Conservation (phyloP, 2,113 vertebrate species). For the Ciconia boyciana region DNA sequence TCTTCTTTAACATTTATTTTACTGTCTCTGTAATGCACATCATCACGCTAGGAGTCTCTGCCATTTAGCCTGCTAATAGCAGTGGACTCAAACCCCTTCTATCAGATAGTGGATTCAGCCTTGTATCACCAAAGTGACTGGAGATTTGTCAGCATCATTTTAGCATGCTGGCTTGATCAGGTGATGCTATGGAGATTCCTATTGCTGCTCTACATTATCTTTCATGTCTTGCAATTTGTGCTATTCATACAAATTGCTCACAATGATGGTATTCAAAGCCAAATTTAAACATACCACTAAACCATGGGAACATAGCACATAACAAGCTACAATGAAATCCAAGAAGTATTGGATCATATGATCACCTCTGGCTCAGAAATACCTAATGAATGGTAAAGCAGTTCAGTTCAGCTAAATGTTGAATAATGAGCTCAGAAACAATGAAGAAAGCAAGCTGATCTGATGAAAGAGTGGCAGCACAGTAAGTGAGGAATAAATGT, state of each 20-base stretch:
- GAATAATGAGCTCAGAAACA: conserved; percentile 62
- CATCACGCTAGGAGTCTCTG: neutral
- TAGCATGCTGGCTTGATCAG: neutral
- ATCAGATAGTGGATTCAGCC: neutral
- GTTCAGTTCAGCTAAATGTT: conserved; percentile 41
- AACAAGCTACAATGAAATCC: conserved; percentile 1
- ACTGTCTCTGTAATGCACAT: neutral
- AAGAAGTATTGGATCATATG: neutral
- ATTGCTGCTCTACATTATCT: conserved; percentile 13
- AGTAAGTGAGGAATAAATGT: neutral
- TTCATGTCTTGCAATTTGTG: conserved; percentile 26
- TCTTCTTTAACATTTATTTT: neutral
- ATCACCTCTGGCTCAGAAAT: conserved; percentile 27
- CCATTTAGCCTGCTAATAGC: neutral
- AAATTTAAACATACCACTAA: conserved; percentile 54
- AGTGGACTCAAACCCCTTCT: neutral
- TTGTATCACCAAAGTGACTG: neutral
- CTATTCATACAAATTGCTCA: conserved; percentile 32
- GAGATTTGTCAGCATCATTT: neutral
- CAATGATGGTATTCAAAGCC: conserved; percentile 16
- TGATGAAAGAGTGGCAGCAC: conserved; percentile 13
- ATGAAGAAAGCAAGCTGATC: conserved; percentile 19
- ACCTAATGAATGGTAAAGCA: conserved; percentile 40
- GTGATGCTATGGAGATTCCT: conserved; percentile 10
- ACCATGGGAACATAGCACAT: neutral